A percentile compares a stretch with the other conserved stretches of the same genome.
Conservation (phyloP, 2,113 vertebrate species). For the Lepisosteus oculatus region DNA sequence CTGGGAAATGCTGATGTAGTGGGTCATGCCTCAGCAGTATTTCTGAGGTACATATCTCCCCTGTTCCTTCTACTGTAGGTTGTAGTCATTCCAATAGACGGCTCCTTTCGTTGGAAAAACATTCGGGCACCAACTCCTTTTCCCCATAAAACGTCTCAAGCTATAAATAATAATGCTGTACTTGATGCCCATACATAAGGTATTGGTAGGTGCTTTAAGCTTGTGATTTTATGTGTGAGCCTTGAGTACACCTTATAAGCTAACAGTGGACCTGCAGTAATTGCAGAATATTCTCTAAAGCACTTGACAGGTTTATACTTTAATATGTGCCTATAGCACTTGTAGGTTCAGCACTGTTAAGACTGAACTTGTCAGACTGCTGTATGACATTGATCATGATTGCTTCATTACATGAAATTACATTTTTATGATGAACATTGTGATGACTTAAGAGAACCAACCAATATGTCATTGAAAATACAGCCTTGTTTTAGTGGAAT, state of each 20-base stretch:
- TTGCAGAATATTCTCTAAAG: not conserved
- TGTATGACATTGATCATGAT: constrained; percentile 17
- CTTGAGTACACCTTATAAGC: not conserved
- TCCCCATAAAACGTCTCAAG: too few relatives aligned
- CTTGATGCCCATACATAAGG: too few relatives aligned
- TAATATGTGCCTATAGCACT: constrained; percentile 7
- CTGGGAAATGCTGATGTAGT: too few relatives aligned
- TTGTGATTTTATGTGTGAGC: constrained; percentile 1
- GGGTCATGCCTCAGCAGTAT: too few relatives aligned
- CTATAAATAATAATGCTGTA: too few relatives aligned
- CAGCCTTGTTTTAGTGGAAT: too few relatives aligned
- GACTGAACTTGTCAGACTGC: constrained; percentile 27
- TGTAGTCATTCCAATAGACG: too few relatives aligned
- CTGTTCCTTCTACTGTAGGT: too few relatives aligned
- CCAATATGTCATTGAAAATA: too few relatives aligned
- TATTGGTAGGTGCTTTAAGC: not conserved
- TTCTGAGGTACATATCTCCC: not conserved
- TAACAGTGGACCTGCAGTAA: not conserved
- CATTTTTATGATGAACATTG: not conserved
- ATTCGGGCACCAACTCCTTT: too few relatives aligned
- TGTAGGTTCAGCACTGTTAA: constrained; percentile 19
- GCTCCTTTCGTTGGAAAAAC: too few relatives aligned
- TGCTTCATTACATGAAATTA: not conserved
- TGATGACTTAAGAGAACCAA: too few relatives aligned
- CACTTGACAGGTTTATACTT: constrained; percentile 17